Percentiles rank a stretch among this genome's conserved stretches.
phyloP scores from a whole-genome alignment of 2,113 vertebrate species.

The Forbesichthys papilliferus region DNA sequence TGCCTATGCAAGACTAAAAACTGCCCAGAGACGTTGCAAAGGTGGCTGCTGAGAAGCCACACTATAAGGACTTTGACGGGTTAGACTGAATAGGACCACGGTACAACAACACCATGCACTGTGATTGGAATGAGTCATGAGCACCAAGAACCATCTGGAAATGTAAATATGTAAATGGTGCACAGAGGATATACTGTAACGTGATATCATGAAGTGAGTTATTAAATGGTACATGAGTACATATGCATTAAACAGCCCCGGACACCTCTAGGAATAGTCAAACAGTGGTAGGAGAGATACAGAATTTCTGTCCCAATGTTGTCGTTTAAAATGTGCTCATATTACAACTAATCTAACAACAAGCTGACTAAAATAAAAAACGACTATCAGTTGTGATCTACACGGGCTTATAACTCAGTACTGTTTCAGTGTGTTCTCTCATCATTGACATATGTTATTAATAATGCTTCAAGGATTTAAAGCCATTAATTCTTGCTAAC shows the following conservation, averaged over 20 bases:
- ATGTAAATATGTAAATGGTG: background rate
- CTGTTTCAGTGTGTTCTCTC: too few species aligned
- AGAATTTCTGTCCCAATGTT: background rate
- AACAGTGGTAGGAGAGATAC: background rate
- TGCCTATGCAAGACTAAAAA: too few species aligned
- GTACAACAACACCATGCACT: constrained; percentile 16
- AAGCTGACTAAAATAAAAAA: too few species aligned
- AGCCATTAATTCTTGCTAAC: too few species aligned
- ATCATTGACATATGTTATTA: too few species aligned
- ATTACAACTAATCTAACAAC: too few species aligned
- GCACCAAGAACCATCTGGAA: constrained; percentile 37
- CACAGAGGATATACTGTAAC: background rate
- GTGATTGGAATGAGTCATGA: constrained; percentile 27
- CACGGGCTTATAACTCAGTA: too few species aligned
- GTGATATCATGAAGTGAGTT: background rate
- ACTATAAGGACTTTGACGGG: background rate
- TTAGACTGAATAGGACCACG: constrained; percentile 32
- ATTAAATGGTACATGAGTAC: background rate
- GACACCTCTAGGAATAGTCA: background rate
- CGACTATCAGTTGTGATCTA: too few species aligned
- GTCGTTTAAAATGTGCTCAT: too few species aligned
- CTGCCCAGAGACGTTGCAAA: too few species aligned
- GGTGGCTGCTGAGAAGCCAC: too few species aligned
- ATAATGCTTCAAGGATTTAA: too few species aligned
- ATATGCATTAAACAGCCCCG: background rate